phyloP scores from a whole-genome alignment of 1,140 invertebrate species.

The Dinoponera quadriceps region DNA sequence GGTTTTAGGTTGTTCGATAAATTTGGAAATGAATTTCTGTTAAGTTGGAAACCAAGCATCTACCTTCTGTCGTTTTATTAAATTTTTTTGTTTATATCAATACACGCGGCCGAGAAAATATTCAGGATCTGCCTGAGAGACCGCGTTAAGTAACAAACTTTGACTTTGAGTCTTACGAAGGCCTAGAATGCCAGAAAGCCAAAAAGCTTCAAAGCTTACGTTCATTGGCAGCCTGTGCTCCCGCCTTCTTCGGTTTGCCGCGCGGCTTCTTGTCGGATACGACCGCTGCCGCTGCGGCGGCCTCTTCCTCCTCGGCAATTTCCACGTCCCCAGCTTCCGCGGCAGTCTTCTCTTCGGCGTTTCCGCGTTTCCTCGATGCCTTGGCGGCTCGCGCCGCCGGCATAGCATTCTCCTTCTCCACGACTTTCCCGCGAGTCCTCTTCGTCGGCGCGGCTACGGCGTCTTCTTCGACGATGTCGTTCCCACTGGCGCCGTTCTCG shows the following conservation, averaged over 20 bases:
- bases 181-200: not conserved
- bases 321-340: not conserved
- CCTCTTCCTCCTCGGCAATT: not conserved
- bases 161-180: no score
- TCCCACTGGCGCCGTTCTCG: not conserved
- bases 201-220: conserved; percentile 24
- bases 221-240: conserved; percentile 16
- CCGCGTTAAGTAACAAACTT: no score
- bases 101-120: no score
- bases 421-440: not conserved
- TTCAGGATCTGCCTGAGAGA: no score
- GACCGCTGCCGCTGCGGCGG: not conserved
- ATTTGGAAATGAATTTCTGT: no score
- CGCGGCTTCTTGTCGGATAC: conserved; percentile 31
- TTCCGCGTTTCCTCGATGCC: not conserved
- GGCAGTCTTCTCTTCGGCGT: not conserved
- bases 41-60: no score
- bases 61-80: no score
- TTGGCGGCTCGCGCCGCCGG: not conserved
- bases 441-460: not conserved
- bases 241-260: conserved; percentile 45
- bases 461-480: not conserved
- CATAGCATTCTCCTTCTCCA: not conserved
- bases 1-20: no score
- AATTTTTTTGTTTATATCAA: no score